Evolutionary conservation across 2,113 vertebrate genomes (phyloP), one percentile per base, ranked within the genome.

Genomic region (Calidris pygmaea): DNA sequence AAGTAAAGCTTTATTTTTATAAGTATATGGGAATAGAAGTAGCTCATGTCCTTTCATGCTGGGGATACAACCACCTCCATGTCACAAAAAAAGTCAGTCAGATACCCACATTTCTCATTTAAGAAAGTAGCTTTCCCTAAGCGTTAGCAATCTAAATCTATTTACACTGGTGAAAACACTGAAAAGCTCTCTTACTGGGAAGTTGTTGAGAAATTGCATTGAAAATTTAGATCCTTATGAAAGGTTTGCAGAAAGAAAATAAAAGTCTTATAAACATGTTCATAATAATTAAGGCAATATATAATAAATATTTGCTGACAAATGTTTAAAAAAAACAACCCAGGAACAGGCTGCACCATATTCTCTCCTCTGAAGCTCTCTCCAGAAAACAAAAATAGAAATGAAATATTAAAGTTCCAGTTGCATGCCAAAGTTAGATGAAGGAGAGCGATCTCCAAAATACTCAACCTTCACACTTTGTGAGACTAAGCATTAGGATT

Each of bases 141-240:
- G 67, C 48, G 83, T 82, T 65, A 89, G 82, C 71, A 91, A 90
- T 62, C 60, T 16, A 73, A 85, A 60, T 30, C 27, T 32, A 70
- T 81, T 92, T 74, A 85, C 26, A 52, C 30, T 47, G 4, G 32
- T 71, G n/a, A 55, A 84, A 89, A 89, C 75, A 91, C 63, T 45
- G 52, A 86, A 87, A 91, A 89, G 34, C 80, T 74, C 80, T 89
- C 58, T 65, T 56, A 76, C 52, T 91, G 53, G 53, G 63, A 90
- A 66, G 35, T 20, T 74, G 50, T 15, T 86, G 59, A 79, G 68
- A 96, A 82, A 76, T 2, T 48, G 48, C 59, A 90, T 97, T 78
- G 92, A 95, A 91, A 75, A 88, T 90, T 77, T 48, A 96, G 22
- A 53, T 30, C 45, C 72, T 74, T 72, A 67, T 47, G 56, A 80